These are phyloP conservation scores for Boleophthalmus pectinirostris DNA, from an alignment of 2,113 vertebrate species.

Conservation along the genomic window DNA sequence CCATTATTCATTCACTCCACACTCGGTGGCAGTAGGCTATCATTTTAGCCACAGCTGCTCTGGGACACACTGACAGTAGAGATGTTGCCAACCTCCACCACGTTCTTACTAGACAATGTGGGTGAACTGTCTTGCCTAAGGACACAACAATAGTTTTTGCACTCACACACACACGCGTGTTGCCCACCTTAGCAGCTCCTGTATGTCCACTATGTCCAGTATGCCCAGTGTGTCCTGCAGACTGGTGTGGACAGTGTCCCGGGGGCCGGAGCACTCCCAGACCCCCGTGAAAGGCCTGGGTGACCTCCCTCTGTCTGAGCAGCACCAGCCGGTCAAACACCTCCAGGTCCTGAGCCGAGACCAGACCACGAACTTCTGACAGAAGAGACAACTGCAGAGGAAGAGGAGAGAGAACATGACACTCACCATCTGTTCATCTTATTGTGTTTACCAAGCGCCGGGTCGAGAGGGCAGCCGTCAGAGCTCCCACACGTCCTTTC, in stretches of 20 bases:
- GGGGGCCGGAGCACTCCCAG: constrained; percentile 44
- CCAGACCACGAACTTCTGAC: constrained; percentile 84
- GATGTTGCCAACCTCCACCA: no score
- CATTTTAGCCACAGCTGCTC: no score
- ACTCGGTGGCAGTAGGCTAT: no score
- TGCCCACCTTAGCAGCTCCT: constrained; percentile 29
- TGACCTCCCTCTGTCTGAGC: constrained; percentile 86
- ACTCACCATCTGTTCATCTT: not conserved
- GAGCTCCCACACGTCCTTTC: no score
- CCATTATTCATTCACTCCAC: no score
- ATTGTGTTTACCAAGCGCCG: not conserved
- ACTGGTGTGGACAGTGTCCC: constrained; percentile 15
- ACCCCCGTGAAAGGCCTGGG: constrained; percentile 82
- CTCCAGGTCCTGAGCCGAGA: constrained; percentile 86
- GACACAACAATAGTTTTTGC: no score
- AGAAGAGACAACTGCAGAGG: constrained; percentile 85
- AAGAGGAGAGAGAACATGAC: not conserved
- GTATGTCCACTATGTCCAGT: constrained; percentile 15
- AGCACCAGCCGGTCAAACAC: constrained; percentile 88
- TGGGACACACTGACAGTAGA: no score
- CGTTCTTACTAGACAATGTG: no score
- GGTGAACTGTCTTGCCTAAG: no score
- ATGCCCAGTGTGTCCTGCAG: constrained; percentile 16
- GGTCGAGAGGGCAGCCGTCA: not conserved
- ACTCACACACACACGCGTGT: no score